Percentiles rank a stretch among this genome's conserved stretches.
phyloP scores from a whole-genome alignment of 2,113 vertebrate species.

The Xiphophorus hellerii region DNA sequence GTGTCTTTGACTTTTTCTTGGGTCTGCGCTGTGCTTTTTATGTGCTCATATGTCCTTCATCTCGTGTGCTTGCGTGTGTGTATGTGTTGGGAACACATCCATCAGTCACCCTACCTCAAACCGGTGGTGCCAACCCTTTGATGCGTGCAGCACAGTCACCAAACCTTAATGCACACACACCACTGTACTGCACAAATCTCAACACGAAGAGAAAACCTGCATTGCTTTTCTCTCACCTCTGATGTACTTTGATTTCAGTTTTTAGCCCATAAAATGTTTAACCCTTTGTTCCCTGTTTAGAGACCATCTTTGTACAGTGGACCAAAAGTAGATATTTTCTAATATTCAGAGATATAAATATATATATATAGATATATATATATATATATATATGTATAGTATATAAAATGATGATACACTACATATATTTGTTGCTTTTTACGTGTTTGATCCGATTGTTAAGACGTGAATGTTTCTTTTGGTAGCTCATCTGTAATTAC shows the following conservation, averaged over 20 bases:
- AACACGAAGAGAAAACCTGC: constrained; percentile 57
- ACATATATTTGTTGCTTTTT: constrained; percentile 71
- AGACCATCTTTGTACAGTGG: constrained; percentile 79
- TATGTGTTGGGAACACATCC: constrained; percentile 68
- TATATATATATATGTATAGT: constrained; percentile 68
- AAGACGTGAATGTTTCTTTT: constrained; percentile 65
- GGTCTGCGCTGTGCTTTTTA: constrained; percentile 24
- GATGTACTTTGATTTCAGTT: constrained; percentile 53
- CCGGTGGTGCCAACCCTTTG: constrained; percentile 81
- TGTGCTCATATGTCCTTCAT: constrained; percentile 13
- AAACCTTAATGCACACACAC: constrained; percentile 75
- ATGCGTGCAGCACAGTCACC: constrained; percentile 74
- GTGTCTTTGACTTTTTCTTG: constrained; percentile 11
- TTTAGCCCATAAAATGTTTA: constrained; percentile 57
- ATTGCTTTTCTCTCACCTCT: constrained; percentile 68
- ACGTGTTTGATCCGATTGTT: constrained; percentile 64
- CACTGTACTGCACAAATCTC: constrained; percentile 75
- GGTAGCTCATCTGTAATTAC: constrained; percentile 73
- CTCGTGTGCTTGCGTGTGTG: constrained; percentile 20
- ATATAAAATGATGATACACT: constrained; percentile 69
- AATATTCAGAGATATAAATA: constrained; percentile 75
- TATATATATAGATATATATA: constrained; percentile 52
- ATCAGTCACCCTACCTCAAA: constrained; percentile 83
- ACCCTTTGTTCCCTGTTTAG: constrained; percentile 62
- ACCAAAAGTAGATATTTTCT: constrained; percentile 85